A percentile compares a stretch with the other conserved stretches of the same genome.
Evolutionary conservation across 2,888 invertebrate species (phyloP).

Genomic region (Xylota segnis): DNA sequence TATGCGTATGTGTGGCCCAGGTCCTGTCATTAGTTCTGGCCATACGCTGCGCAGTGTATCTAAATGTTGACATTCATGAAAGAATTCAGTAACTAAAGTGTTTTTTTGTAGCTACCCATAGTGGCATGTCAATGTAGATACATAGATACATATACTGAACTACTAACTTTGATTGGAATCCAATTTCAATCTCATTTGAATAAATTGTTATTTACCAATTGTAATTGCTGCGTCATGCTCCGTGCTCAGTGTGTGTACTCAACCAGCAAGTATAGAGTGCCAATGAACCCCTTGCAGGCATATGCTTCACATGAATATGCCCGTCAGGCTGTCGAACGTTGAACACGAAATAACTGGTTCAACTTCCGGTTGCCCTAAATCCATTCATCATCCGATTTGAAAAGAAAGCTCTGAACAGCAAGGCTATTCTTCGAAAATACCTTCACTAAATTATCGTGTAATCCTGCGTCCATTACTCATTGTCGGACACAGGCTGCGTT

Average conservation of each 20-base stretch:
- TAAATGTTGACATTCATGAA: conserved; percentile 25
- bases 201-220: background rate
- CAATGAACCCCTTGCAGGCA: background rate
- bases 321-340: background rate
- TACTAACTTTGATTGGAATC: background rate
- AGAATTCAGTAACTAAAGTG: conserved; percentile 20
- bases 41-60: conserved; percentile 6
- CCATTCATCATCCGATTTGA: conserved; percentile 25
- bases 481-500: conserved; percentile 55
- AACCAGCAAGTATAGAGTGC: background rate
- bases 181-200: background rate
- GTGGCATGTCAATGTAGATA: background rate
- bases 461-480: conserved; percentile 58
- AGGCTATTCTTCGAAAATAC: background rate
- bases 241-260: background rate
- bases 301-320: background rate
- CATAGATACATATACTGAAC: background rate
- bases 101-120: background rate
- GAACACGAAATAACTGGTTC: background rate
- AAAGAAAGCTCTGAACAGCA: background rate
- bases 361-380: conserved; percentile 13
- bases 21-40: conserved; percentile 20
- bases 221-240: background rate
- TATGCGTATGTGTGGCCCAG: conserved; percentile 1
- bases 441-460: conserved; percentile 49